Conservation (phyloP, 2,797 vertebrate genomes). For the Melanotaenia boesemani region DNA sequence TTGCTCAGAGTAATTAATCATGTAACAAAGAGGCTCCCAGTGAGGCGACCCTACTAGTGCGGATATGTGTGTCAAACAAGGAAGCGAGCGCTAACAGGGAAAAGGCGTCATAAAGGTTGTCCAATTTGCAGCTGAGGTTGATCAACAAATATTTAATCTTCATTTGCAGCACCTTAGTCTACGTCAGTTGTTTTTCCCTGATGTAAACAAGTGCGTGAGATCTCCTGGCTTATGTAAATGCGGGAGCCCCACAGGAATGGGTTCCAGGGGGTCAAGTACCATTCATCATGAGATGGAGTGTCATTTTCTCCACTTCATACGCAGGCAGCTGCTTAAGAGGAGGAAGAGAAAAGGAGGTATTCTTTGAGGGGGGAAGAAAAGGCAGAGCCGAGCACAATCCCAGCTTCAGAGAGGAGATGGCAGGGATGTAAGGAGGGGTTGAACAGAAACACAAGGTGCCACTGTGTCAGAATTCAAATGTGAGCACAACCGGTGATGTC, state of each 20-base stretch:
- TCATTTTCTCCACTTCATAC: slow-evolving; percentile 92
- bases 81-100: slow-evolving; percentile 20
- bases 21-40: slow-evolving; percentile 89
- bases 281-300: slow-evolving; percentile 98
- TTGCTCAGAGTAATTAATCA: slow-evolving; percentile 97
- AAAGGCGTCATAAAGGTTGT: slow-evolving; percentile 65
- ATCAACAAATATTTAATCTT: slow-evolving; percentile 84
- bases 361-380: slow-evolving; percentile 87
- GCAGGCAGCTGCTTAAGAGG: slow-evolving; percentile 76
- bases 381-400: slow-evolving; percentile 87
- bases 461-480: slow-evolving; percentile 93
- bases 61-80: slow-evolving; percentile 77
- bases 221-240: slow-evolving; percentile 90
- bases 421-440: slow-evolving; percentile 51
- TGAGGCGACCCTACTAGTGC: slow-evolving; percentile 84
- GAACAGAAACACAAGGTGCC: slow-evolving; percentile 95
- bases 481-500: slow-evolving; percentile 93
- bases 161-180: slow-evolving; percentile 77
- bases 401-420: slow-evolving; percentile 82
- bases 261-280: slow-evolving; percentile 91
- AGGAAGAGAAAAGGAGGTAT: slow-evolving; percentile 89
- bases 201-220: slow-evolving; percentile 70
- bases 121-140: slow-evolving; percentile 66
- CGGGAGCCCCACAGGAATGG: slow-evolving; percentile 86
- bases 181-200: slow-evolving; percentile 13